These are phyloP conservation scores for Drosophila eohydei DNA, from an alignment of 2,888 invertebrate genomes.

Conservation along the genomic window DNA sequence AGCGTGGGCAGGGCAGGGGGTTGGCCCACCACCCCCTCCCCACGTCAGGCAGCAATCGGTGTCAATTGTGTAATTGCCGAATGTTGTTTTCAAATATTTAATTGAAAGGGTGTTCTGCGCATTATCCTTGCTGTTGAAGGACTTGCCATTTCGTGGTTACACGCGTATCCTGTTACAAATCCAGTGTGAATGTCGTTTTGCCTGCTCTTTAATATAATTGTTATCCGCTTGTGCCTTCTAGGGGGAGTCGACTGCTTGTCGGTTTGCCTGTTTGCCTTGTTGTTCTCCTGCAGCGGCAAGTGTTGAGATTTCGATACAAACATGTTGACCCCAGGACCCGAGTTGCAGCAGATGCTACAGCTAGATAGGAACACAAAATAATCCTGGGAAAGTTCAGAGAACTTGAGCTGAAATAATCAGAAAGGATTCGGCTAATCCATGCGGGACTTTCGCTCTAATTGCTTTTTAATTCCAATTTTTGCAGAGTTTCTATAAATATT, in stretches of 20 bases:
- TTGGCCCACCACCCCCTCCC: conserved; percentile 37
- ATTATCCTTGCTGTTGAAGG: conserved; percentile 41
- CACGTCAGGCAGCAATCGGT: conserved; percentile 46
- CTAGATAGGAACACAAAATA: conserved; percentile 21
- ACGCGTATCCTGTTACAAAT: conserved; percentile 85
- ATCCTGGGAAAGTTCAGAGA: conserved; percentile 40
- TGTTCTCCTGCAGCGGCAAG: conserved; percentile 41
- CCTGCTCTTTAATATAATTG: conserved; percentile 78
- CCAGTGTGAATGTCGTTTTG: conserved; percentile 74
- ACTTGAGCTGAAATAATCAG: background rate
- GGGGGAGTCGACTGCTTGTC: conserved; percentile 7
- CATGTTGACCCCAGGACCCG: conserved; percentile 24
- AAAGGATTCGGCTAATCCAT: conserved; percentile 5
- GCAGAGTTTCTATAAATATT: background rate
- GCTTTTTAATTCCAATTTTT: background rate
- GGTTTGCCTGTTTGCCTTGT: conserved; percentile 16
- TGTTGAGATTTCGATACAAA: conserved; percentile 61
- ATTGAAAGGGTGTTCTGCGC: conserved; percentile 82
- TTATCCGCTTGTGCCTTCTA: conserved; percentile 63
- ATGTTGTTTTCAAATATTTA: conserved; percentile 82
- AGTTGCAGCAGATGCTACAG: conserved; percentile 49
- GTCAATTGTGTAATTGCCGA: conserved; percentile 83
- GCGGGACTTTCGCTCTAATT: background rate
- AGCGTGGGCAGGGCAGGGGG: conserved; percentile 5
- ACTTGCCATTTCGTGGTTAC: conserved; percentile 81